Evolutionary conservation across 2,888 invertebrate species (phyloP), one percentile per base, ranked within the genome.

Genomic region (Caenorhabditis doughertyi): DNA sequence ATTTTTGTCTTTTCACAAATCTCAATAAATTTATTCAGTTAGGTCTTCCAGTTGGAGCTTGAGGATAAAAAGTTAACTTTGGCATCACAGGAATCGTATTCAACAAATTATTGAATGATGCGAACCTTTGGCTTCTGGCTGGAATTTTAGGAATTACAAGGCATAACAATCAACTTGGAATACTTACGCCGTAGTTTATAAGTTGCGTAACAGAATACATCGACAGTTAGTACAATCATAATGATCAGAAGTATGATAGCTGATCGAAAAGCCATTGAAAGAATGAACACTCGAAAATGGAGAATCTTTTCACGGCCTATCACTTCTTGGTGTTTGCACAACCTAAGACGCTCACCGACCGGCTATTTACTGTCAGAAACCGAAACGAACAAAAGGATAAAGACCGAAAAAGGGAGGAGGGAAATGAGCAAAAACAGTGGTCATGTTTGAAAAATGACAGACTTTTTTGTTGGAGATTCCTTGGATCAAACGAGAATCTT

Each of bases 51-150:
- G 25, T 21, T 8, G 73, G 73, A 35, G 55, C 73, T 56, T 73
- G 73, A 4, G 81, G 72, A 44, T 81, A 81, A 55, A 77, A 81
- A 1, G 60, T 72, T 27, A 79, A 16, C 18, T 79, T 83, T 27
- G 83, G 83, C 71, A 74, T 67, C 3, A 79, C 72, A 23, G 83
- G 83, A 58, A 83, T 79, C 16, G 83, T 67, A 29, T 79, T 68
- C 13, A 83, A 64, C 0, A 83, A 67, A 4, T 77, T 74, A 13
- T 83, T 79, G 56, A 83, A 71, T 11, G 83, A 42, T 0, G 83
- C 74, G 18, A 83, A 83, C 55, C 83, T 25, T 39, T 83, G 83
- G 29, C 79, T 79, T 42, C 83, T 49, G 13, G 77, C 83, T 83
- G 58, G 11, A 64, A 55, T 23, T n/a, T n/a, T n/a, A n/a, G 4